Evolutionary conservation across 1,140 invertebrate genomes (phyloP).

Genomic region (Trichonephila clavipes): DNA sequence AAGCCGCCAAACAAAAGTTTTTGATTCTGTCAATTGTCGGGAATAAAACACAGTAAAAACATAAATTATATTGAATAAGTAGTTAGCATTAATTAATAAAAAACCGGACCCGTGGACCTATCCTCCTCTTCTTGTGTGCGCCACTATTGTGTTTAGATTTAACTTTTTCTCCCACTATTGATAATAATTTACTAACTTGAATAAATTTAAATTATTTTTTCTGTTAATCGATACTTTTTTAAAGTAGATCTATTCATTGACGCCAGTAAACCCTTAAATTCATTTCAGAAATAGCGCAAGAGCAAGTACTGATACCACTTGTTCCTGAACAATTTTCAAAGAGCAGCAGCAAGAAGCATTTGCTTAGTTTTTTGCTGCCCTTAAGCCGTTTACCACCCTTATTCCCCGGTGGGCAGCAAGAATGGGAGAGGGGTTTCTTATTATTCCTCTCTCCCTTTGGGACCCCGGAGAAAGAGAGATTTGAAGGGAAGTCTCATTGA

Average conservation of each 20-base stretch:
- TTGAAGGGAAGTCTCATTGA: not conserved
- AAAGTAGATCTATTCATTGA: not conserved
- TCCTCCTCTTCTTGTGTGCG: too few relatives aligned
- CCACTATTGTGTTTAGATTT: too few relatives aligned
- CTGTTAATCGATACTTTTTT: not conserved
- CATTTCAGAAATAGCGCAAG: not conserved
- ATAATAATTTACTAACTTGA: not conserved
- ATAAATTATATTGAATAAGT: too few relatives aligned
- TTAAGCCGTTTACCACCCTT: conserved; percentile 59
- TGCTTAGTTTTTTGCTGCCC: conserved; percentile 5
- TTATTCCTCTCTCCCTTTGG: conserved; percentile 30
- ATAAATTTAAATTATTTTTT: not conserved
- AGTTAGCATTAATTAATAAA: too few relatives aligned
- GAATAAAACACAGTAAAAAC: too few relatives aligned
- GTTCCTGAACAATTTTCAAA: not conserved
- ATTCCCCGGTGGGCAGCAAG: not conserved
- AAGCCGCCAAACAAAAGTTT: too few relatives aligned
- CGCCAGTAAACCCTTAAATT: not conserved
- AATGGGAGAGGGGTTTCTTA: conserved; percentile 48
- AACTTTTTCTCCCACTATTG: too few relatives aligned
- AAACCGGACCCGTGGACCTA: too few relatives aligned
- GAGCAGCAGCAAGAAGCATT: not conserved
- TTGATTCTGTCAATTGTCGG: too few relatives aligned
- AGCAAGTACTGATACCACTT: conserved; percentile 8
- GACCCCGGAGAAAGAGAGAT: conserved; percentile 30